Base-by-base conservation (phyloP, 2,888 invertebrate species). In the Tetropium fuscum region DNA sequence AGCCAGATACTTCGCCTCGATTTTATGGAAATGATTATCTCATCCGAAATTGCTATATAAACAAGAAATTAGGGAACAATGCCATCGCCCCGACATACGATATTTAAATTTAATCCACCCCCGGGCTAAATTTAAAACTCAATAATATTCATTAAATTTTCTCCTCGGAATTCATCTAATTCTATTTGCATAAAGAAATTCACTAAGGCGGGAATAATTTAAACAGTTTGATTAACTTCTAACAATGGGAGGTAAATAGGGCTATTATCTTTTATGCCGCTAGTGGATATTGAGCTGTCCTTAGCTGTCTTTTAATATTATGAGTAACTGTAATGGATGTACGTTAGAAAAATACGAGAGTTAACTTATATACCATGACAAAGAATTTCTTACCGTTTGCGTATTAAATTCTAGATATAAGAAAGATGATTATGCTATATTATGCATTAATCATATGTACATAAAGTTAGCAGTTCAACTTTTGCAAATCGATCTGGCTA, bases 161-260 rank as follows among this genome's bases (percentile, higher is more conserved):
- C 18, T 27, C 54, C 40, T n/a, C n/a, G n/a, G 56, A 49, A 56
- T 60, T 66, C 62, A 57, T 70, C 64, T 60, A 61, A 63, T 68
- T 64, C 53, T 58, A 69, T 71, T 64, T 67, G 60, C 58, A 60
- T 64, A 59, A 65, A 63, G 64, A 60, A 66, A 63, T 47, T 56
- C 57, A 56, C 56, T 58, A 61, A 60, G 61, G 58, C 58, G 56
- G 58, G 57, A n/a, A 60, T 63, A 65, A 69, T 64, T 65, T 67
- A 66, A 69, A 69, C 66, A 55, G 60, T 61, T 64, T 66, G 65
- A 71, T 71, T 69, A 69, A 71, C 66, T 70, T 63, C 49, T 60
- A 64, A 70, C 65, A 66, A 64, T 66, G 56, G 61, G 62, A 56
- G 55, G 68, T 64, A 60, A 63, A 58, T 61, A 45, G 59, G 22